These are phyloP conservation scores for Smutsia temminckii DNA, from an alignment of 2,797 vertebrate genomes.

Conservation along the genomic window DNA sequence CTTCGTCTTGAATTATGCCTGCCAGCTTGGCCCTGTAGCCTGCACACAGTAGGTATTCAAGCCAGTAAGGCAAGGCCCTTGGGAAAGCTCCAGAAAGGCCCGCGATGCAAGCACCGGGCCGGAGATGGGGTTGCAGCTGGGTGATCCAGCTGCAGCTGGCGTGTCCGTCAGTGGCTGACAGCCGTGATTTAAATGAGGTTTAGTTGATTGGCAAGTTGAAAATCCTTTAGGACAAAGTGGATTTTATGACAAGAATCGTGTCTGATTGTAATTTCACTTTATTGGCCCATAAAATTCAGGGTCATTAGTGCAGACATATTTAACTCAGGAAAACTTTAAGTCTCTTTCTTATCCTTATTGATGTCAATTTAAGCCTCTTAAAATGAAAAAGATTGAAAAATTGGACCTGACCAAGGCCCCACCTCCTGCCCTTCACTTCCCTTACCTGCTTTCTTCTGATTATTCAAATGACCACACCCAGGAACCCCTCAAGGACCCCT, in stretches of 20 bases:
- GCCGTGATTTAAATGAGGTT: neutral
- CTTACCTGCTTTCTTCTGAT: neutral
- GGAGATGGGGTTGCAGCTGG: neutral
- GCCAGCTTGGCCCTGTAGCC: neutral
- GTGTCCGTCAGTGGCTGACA: neutral
- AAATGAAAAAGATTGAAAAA: neutral
- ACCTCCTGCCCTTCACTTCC: neutral
- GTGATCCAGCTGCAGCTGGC: neutral
- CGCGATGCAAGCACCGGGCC: fast-evolving
- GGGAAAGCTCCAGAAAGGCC: neutral
- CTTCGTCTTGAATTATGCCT: neutral
- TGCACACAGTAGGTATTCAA: neutral
- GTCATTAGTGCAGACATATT: neutral
- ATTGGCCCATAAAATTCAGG: neutral
- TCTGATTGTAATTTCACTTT: constrained; percentile 18
- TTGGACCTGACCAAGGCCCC: neutral
- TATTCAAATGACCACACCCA: neutral
- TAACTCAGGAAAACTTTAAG: constrained; percentile 21
- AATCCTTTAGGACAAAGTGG: constrained; percentile 28
- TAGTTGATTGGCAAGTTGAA: constrained; percentile 31
- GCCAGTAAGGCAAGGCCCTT: neutral
- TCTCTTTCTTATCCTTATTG: neutral
- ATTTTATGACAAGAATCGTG: constrained; percentile 44
- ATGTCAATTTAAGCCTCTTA: constrained; percentile 1
- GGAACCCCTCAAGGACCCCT: neutral